Conservation (phyloP, 2,797 vertebrate species). For the Tragelaphus eurycerus region DNA sequence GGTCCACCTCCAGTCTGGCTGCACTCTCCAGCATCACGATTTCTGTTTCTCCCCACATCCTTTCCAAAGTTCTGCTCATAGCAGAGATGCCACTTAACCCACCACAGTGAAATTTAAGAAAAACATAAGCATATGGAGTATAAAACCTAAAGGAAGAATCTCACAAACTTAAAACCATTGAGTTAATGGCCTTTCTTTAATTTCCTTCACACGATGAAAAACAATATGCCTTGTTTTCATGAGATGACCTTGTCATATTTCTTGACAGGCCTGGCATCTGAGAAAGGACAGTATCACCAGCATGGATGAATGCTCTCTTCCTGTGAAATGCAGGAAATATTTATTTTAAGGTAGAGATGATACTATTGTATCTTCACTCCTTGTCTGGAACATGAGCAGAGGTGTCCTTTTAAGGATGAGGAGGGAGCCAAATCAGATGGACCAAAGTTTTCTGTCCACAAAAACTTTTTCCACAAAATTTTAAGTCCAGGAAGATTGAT, state of each 20-base stretch:
- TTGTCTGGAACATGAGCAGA: neutral
- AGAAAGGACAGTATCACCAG: neutral
- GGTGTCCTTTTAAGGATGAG: neutral
- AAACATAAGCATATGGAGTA: neutral
- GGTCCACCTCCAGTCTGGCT: neutral
- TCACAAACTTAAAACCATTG: neutral
- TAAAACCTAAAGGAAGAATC: neutral
- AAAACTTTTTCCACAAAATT: constrained; percentile 47
- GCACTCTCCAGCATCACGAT: neutral
- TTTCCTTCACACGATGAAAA: neutral
- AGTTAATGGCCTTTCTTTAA: neutral
- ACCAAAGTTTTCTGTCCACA: neutral
- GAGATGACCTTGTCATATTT: constrained; percentile 8
- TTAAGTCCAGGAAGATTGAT: neutral
- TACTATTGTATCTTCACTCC: neutral
- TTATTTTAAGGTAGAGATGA: constrained; percentile 40
- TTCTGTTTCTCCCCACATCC: neutral
- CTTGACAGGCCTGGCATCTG: constrained; percentile 26
- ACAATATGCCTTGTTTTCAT: constrained; percentile 22
- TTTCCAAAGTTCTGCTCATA: neutral
- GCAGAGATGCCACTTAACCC: neutral
- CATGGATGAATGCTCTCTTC: constrained; percentile 39
- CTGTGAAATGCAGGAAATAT: neutral
- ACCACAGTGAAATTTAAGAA: neutral
- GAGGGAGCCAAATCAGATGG: neutral